phyloP scores from a whole-genome alignment of 2,888 invertebrate species.

The Nephrocerus scutellatus region DNA sequence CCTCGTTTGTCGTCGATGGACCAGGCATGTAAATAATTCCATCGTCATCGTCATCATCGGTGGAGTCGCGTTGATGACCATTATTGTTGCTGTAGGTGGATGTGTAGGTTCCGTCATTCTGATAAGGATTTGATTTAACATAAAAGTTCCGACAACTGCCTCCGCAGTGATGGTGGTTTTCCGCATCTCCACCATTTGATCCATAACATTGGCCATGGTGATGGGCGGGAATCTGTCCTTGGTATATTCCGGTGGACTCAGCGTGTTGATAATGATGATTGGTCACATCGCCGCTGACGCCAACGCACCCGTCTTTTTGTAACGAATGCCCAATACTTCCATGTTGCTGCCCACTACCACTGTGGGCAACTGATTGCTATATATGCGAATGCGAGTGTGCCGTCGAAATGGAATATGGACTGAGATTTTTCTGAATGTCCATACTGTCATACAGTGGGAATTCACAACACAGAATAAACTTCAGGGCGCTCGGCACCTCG shows the following conservation, averaged over 20 bases:
- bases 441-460: conserved; percentile 76
- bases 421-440: conserved; percentile 50
- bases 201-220: conserved; percentile 39
- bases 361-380: conserved; percentile 47
- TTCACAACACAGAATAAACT: conserved; percentile 80
- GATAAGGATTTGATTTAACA: conserved; percentile 43
- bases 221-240: no score
- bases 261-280: no score
- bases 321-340: conserved; percentile 32
- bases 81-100: conserved; percentile 29
- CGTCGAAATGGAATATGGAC: conserved; percentile 45
- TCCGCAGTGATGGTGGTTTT: conserved; percentile 39
- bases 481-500: conserved; percentile 76
- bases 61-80: no score
- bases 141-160: conserved; percentile 38
- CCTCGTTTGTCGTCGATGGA: conserved; percentile 23
- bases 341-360: conserved; percentile 36
- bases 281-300: conserved; percentile 17
- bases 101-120: conserved; percentile 42
- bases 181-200: conserved; percentile 38
- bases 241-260: no score
- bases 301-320: conserved; percentile 25
- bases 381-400: conserved; percentile 47
- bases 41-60: conserved; percentile 40
- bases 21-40: conserved; percentile 40